phyloP scores from a whole-genome alignment of 2,888 invertebrate species.

The Phaonia tiefii region DNA sequence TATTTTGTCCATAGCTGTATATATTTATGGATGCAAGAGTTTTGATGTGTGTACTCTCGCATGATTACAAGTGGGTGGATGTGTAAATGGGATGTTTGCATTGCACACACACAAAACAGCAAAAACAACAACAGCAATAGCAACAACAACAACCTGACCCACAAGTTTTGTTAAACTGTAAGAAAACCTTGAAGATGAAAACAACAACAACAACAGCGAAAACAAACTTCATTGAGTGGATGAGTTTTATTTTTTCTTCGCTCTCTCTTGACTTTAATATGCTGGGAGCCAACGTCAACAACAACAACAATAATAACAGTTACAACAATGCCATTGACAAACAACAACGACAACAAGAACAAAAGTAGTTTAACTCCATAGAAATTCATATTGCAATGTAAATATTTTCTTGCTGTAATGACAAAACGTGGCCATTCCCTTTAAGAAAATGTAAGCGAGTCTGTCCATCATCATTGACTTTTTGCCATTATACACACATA shows the following conservation, averaged over 20 bases:
- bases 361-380: conserved; percentile 17
- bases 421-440: no score
- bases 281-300: conserved; percentile 34
- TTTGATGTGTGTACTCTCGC: no score
- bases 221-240: conserved; percentile 38
- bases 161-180: conserved; percentile 49
- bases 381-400: conserved; percentile 30
- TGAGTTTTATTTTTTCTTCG: conserved; percentile 21
- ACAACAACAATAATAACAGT: conserved; percentile 6
- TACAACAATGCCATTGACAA: conserved; percentile 4
- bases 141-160: conserved; percentile 55
- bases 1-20: no score
- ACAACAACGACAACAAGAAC: not conserved
- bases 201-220: conserved; percentile 29
- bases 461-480: no score
- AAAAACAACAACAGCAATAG: conserved; percentile 43
- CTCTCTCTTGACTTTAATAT: conserved; percentile 55
- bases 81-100: not conserved
- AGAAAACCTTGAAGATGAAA: conserved; percentile 63
- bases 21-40: no score
- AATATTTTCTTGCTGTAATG: conserved; percentile 14
- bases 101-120: not conserved
- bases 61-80: conserved; percentile 14
- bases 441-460: no score
- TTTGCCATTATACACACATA: no score